These are phyloP conservation scores for Hipposideros larvatus DNA, from an alignment of 2,797 vertebrate genomes.

Conservation along the genomic window DNA sequence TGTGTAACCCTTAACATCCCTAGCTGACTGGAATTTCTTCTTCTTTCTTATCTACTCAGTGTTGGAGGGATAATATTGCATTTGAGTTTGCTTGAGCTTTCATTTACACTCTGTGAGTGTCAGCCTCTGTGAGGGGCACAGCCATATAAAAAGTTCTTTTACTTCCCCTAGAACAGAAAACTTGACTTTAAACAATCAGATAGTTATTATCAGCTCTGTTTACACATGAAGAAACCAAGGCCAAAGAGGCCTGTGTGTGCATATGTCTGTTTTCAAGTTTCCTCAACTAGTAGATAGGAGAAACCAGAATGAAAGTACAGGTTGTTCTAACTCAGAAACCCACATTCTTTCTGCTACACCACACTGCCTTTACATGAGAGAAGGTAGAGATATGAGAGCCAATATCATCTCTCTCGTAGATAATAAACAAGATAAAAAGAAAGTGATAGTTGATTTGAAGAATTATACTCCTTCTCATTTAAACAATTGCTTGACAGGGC, in stretches of 20 bases:
- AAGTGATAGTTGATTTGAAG: slow-evolving; percentile 44
- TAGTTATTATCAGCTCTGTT: neutral
- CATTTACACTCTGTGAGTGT: neutral
- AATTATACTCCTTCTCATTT: slow-evolving; percentile 69
- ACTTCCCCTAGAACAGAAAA: neutral
- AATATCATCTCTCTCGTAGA: neutral
- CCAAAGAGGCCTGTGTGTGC: neutral
- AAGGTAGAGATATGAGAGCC: neutral
- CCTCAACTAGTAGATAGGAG: neutral
- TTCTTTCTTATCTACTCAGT: neutral
- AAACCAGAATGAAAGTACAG: slow-evolving; percentile 9
- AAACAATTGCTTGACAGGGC: slow-evolving; percentile 20
- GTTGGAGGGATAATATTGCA: neutral
- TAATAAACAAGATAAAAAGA: neutral
- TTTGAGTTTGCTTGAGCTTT: neutral
- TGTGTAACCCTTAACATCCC: neutral
- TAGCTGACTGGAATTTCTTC: slow-evolving; percentile 20
- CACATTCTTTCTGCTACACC: neutral
- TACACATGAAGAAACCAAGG: neutral
- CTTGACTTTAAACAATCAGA: neutral
- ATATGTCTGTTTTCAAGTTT: neutral
- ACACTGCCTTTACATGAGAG: neutral
- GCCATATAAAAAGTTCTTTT: neutral
- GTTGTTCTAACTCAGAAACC: neutral
- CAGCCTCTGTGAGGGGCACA: neutral